Evolutionary conservation across 2,797 vertebrate species (phyloP).

Genomic region (Microcaecilia unicolor): DNA sequence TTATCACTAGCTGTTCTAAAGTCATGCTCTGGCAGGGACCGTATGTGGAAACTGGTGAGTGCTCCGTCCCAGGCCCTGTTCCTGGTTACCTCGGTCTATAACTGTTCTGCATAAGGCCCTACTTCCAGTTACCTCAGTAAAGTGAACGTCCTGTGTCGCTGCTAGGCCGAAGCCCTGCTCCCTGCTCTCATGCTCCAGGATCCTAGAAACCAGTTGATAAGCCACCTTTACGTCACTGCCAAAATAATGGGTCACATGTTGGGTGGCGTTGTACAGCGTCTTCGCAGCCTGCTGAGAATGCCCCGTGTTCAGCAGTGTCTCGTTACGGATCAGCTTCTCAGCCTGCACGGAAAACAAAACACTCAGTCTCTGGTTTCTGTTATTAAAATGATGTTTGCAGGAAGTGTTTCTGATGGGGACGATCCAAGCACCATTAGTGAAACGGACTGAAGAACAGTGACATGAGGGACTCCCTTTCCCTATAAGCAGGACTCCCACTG

Average conservation of each 20-base stretch:
- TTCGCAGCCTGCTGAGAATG: conserved; percentile 62
- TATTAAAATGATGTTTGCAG: no score
- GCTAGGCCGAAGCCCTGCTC: conserved; percentile 85
- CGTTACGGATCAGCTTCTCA: conserved; percentile 64
- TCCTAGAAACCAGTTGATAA: conserved; percentile 66
- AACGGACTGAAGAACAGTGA: no score
- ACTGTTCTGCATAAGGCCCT: neutral
- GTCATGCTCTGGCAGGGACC: neutral
- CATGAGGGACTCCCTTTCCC: no score
- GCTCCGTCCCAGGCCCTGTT: neutral
- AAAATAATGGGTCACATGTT: conserved; percentile 57
- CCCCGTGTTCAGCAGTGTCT: conserved; percentile 60
- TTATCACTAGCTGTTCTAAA: no score
- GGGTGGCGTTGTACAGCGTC: conserved; percentile 72
- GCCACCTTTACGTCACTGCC: conserved; percentile 83
- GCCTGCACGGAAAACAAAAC: conserved; percentile 45
- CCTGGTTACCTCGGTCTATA: neutral
- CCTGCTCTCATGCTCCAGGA: conserved; percentile 75
- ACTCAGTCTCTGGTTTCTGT: no score
- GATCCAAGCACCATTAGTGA: no score
- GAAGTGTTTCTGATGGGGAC: no score
- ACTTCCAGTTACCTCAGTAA: conserved; percentile 72
- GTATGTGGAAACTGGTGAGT: neutral
- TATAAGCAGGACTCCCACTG: no score
- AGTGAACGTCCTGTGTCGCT: conserved; percentile 86